Percentiles rank a stretch among this genome's conserved stretches.
phyloP scores from a whole-genome alignment of 1,140 invertebrate genomes.

The Zaprionus camerounensis region DNA sequence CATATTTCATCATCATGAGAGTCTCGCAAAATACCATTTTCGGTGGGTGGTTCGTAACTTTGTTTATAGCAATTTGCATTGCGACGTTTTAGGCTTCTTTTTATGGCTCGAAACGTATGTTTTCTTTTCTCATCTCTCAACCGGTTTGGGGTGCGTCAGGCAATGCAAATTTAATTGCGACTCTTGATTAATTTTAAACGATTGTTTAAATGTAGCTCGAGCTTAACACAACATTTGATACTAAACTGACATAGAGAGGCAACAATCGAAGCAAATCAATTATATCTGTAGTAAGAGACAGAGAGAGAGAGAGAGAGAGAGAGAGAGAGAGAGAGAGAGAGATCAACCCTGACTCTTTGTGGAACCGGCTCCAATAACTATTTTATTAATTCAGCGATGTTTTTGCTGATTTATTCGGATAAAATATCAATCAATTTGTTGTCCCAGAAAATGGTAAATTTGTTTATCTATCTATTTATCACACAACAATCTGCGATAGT shows the following conservation, averaged over 20 bases:
- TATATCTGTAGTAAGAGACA: not conserved
- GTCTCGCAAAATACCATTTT: constrained; percentile 51
- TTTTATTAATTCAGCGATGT: not conserved
- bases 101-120: constrained; percentile 46
- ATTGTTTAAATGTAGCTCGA: constrained; percentile 31
- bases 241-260: constrained; percentile 29
- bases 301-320: not conserved
- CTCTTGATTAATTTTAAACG: constrained; percentile 44
- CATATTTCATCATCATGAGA: constrained; percentile 26
- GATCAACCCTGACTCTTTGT: not conserved
- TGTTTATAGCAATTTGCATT: constrained; percentile 65
- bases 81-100: constrained; percentile 41
- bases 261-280: constrained; percentile 5
- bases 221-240: constrained; percentile 12
- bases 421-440: not conserved
- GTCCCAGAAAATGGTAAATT: not conserved
- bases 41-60: constrained; percentile 53
- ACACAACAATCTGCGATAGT: not conserved
- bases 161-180: constrained; percentile 50
- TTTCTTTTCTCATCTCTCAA: constrained; percentile 15
- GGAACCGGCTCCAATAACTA: not conserved
- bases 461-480: not conserved
- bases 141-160: not conserved
- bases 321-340: not conserved
- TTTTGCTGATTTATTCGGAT: not conserved